phyloP scores from a whole-genome alignment of 2,113 vertebrate species.

The Seriola rivoliana region DNA sequence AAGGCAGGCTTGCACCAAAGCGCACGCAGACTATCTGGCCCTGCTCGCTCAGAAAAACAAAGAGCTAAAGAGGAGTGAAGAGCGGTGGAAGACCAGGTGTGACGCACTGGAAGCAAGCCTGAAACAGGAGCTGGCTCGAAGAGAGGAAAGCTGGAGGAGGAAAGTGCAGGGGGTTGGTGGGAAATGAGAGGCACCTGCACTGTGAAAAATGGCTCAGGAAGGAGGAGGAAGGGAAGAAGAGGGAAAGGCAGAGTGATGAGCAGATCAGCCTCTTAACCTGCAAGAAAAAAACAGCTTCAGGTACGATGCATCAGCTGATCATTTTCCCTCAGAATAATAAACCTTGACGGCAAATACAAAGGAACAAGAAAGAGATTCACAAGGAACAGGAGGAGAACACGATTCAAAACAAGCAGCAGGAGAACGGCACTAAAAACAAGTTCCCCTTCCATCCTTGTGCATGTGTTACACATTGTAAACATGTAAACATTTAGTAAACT shows the following conservation, averaged over 20 bases:
- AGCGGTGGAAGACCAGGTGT: too few relatives aligned
- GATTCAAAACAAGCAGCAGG: neutral
- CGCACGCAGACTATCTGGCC: neutral
- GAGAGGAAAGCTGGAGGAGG: too few relatives aligned
- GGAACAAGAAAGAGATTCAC: neutral
- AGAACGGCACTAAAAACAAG: neutral
- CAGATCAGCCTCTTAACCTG: neutral
- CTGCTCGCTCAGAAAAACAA: neutral
- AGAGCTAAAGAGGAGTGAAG: neutral
- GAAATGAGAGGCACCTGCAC: neutral
- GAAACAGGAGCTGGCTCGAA: too few relatives aligned
- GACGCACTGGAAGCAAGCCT: neutral
- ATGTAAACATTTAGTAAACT: neutral
- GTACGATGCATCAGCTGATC: neutral
- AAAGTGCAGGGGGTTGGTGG: neutral
- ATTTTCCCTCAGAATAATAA: neutral
- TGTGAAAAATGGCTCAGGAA: neutral
- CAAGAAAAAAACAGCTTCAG: neutral
- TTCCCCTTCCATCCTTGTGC: neutral
- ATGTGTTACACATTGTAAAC: neutral
- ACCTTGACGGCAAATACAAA: conserved; percentile 1
- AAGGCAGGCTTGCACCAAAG: neutral
- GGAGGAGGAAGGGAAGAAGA: neutral
- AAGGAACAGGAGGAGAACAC: neutral
- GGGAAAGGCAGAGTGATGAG: neutral